Conservation (phyloP, 2,888 invertebrate species). For the Zygothrica quintamaculata region DNA sequence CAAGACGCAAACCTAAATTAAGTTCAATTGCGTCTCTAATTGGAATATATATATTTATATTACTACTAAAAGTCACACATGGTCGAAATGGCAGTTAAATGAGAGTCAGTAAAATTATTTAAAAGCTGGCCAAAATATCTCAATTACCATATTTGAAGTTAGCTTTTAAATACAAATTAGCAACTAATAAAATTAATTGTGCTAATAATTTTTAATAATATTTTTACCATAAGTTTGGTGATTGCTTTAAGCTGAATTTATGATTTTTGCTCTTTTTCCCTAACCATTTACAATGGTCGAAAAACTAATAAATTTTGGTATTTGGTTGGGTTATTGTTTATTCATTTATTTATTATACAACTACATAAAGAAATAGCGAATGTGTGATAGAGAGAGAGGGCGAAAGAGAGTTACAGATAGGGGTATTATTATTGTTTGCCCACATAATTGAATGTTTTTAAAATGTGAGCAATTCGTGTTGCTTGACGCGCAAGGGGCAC, state of each 20-base stretch:
- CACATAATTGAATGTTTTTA: constrained; percentile 72
- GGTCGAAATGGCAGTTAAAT: constrained; percentile 5
- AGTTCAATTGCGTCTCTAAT: constrained; percentile 29
- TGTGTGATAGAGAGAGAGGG: not conserved
- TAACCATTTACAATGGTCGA: constrained; percentile 32
- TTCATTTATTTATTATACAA: constrained; percentile 37
- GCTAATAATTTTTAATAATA: too few relatives aligned
- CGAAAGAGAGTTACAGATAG: constrained; percentile 42
- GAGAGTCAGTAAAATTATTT: constrained; percentile 10
- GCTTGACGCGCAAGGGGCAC: constrained; percentile 34
- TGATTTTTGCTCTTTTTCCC: constrained; percentile 13
- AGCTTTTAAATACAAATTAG: constrained; percentile 23
- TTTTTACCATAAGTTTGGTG: too few relatives aligned
- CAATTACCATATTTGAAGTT: constrained; percentile 12
- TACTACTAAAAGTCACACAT: constrained; percentile 41
- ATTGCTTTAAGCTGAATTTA: not conserved
- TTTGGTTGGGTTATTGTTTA: constrained; percentile 19
- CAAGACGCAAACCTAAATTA: not conserved
- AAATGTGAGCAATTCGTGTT: constrained; percentile 23
- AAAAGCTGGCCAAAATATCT: constrained; percentile 1
- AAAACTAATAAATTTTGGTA: constrained; percentile 36
- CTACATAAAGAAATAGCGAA: not conserved
- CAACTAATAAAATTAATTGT: constrained; percentile 22
- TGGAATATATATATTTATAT: constrained; percentile 53
- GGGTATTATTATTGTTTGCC: constrained; percentile 68